A percentile compares a stretch with the other conserved stretches of the same genome.
phyloP scores from a whole-genome alignment of 2,888 invertebrate species.

The Apoda limacodes region DNA sequence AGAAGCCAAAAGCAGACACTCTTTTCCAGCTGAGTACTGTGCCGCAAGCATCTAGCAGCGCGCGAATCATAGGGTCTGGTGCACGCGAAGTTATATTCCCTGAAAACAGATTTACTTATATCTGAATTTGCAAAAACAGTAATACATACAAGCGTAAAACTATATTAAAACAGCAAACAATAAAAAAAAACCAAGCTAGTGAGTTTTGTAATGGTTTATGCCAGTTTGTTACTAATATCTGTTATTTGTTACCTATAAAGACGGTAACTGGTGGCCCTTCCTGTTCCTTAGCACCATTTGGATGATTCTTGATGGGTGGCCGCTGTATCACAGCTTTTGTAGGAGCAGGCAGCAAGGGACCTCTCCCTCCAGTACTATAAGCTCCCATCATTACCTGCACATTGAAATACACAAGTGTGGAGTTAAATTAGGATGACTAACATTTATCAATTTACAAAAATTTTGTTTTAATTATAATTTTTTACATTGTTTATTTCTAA shows the following conservation, averaged over 20 bases:
- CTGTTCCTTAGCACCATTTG: constrained; percentile 47
- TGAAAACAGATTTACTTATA: too few species aligned
- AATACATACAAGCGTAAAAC: too few species aligned
- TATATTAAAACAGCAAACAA: too few species aligned
- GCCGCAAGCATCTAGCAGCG: constrained; percentile 93
- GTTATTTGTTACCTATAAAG: constrained; percentile 93
- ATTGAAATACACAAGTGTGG: too few species aligned
- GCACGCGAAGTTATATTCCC: constrained; percentile 94
- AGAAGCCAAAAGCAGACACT: constrained; percentile 97
- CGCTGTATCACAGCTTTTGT: constrained; percentile 32
- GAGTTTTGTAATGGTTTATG: too few species aligned
- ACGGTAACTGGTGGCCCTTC: constrained; percentile 95
- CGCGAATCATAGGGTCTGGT: constrained; percentile 94
- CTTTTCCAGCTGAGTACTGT: constrained; percentile 97
- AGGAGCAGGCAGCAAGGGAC: constrained; percentile 21
- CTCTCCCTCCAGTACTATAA: constrained; percentile 30
- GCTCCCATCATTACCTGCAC: constrained; percentile 57
- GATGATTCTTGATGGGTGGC: constrained; percentile 37
- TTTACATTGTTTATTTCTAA: too few species aligned
- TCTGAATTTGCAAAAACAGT: too few species aligned
- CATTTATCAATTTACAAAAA: too few species aligned
- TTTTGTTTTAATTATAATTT: too few species aligned
- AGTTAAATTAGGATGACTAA: too few species aligned
- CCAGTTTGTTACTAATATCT: constrained; percentile 8
- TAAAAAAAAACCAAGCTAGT: too few species aligned